Evolutionary conservation across 2,888 invertebrate species (phyloP), one percentile per base, ranked within the genome.

Genomic region (Ophion obscuratus): DNA sequence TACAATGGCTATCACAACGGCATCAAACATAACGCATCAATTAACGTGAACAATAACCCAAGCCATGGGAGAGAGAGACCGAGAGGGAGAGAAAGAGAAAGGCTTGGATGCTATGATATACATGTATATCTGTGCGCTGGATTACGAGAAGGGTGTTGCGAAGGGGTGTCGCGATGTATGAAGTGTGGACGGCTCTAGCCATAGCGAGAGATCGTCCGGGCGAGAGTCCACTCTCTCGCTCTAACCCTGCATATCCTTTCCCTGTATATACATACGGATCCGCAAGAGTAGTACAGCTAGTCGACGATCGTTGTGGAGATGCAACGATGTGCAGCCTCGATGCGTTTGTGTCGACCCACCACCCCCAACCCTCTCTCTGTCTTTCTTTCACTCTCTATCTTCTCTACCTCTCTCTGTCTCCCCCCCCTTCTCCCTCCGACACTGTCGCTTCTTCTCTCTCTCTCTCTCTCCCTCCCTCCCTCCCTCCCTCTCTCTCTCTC

Each of bases 11-110:
- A 94, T 94, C 94, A 92, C 92, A 92, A 91, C 93, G 93, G 93
- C 94, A 94, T 94, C 94, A 94, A 94, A 94, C 94, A 94, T 94
- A 94, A 94, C 94, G 94, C 94, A 94, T 94, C 94, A 94, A 94
- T 94, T 94, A 94, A 94, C 94, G 93, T 92, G 94, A 94, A 94
- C 94, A 94, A 94, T 94, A 93, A 93, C 92, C 81, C 92, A 90
- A 92, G 91, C 92, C 91, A 90, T 88, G 91, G 89, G 89, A 87
- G 88, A 81, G 82, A 78, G 85, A 71, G 83, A 82, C 59, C 53
- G 62, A 36, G 68, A 71, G 78, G 57, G 78, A 78, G 68, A 77
- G 80, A 73, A 82, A 86, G 64, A 68, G 59, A 61, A 59, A 62
- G 31, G 74, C 59, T 44, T 68, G 31, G 71, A 75, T 57, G 66